Conservation (phyloP, 2,113 vertebrate species). For the Perognathus longimembris region DNA sequence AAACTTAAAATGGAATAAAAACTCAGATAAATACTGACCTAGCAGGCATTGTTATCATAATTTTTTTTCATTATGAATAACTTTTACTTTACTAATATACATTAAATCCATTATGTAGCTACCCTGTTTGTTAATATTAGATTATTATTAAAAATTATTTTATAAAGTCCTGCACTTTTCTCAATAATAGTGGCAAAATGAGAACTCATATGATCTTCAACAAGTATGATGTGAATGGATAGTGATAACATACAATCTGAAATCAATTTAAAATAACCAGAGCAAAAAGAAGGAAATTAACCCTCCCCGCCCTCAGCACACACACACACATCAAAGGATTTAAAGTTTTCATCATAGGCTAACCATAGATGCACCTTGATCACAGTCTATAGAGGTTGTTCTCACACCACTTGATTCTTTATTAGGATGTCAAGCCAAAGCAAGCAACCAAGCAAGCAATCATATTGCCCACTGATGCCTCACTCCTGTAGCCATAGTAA, state of each 20-base stretch:
- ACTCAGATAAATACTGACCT: not conserved
- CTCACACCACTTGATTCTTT: not conserved
- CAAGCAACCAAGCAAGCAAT: too few species aligned
- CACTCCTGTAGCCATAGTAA: too few species aligned
- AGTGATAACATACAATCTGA: too few species aligned
- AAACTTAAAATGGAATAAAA: not conserved
- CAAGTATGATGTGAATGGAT: too few species aligned
- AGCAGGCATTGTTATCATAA: too few species aligned
- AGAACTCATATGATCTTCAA: not conserved
- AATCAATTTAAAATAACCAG: too few species aligned
- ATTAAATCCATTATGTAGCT: not conserved
- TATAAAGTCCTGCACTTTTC: not conserved
- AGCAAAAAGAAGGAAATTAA: too few species aligned
- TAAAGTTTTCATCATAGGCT: not conserved
- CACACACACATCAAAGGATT: not conserved
- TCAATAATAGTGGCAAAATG: not conserved
- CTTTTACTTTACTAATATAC: too few species aligned
- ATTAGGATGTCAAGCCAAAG: not conserved
- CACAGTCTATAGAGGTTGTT: rapidly evolving
- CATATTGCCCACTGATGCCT: too few species aligned
- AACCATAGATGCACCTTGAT: not conserved
- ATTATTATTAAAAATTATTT: not conserved
- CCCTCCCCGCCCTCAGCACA: too few species aligned
- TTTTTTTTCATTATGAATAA: too few species aligned
- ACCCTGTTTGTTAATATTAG: not conserved